Percentiles rank a stretch among this genome's conserved stretches.
Conservation (phyloP, 2,888 invertebrate genomes). For the Brachypalpus laphriformis region DNA sequence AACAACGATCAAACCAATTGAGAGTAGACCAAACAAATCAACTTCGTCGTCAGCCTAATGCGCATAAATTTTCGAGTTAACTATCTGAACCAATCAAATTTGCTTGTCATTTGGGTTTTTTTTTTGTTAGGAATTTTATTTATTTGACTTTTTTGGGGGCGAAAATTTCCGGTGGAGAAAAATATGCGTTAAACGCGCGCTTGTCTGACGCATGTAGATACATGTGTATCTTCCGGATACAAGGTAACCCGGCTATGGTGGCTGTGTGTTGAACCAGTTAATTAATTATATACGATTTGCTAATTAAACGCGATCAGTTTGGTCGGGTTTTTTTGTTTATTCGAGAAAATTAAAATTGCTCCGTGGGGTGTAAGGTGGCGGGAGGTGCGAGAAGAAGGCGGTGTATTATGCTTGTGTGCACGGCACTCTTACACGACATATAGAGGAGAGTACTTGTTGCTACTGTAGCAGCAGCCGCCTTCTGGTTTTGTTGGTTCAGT, state of each 20-base stretch:
- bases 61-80: conserved; percentile 70
- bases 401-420: neutral
- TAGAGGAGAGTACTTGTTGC: conserved; percentile 48
- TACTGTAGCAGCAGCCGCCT: conserved; percentile 41
- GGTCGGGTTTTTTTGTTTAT: conserved; percentile 65
- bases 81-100: conserved; percentile 70
- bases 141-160: conserved; percentile 17
- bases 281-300: conserved; percentile 70
- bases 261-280: conserved; percentile 58
- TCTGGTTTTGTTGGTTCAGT: conserved; percentile 25
- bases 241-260: conserved; percentile 37
- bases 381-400: neutral
- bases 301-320: conserved; percentile 71
- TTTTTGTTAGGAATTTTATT: conserved; percentile 46
- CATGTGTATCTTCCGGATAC: conserved; percentile 70
- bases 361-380: neutral
- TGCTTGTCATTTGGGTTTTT: conserved; percentile 58
- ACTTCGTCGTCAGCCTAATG: conserved; percentile 65
- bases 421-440: conserved; percentile 18
- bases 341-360: conserved; percentile 60
- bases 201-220: conserved; percentile 66
- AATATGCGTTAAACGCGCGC: conserved; percentile 33
- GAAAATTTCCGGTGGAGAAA: conserved; percentile 17
- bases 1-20: conserved; percentile 54
- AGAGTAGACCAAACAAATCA: conserved; percentile 72